phyloP scores from a whole-genome alignment of 2,797 vertebrate genomes.

The Atherinosoma microstoma region DNA sequence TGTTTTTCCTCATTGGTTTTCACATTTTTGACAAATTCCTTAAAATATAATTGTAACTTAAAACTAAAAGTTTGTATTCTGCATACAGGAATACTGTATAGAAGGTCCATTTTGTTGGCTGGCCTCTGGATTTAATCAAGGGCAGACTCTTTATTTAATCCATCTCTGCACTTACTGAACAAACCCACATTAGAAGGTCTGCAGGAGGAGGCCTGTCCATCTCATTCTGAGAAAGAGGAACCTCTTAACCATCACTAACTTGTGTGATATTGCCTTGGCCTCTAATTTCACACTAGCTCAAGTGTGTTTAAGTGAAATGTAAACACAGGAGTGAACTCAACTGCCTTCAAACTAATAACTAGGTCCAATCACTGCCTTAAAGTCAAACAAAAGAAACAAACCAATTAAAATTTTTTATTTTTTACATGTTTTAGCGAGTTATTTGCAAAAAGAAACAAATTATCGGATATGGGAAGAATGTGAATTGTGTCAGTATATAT shows the following conservation, averaged over 20 bases:
- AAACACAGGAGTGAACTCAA: conserved; percentile 4
- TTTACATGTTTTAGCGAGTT: not conserved
- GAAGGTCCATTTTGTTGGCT: no score
- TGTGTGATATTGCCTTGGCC: conserved; percentile 10
- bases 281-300: conserved; percentile 2
- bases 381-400: not conserved
- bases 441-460: not conserved
- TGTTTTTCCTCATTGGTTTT: not conserved
- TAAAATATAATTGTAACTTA: not conserved
- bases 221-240: not conserved
- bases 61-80: not conserved
- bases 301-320: conserved; percentile 6
- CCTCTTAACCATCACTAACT: conserved; percentile 1
- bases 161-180: not conserved
- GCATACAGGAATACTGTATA: no score
- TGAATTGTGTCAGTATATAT: not conserved
- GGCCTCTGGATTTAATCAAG: not conserved
- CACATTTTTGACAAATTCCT: not conserved
- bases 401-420: not conserved
- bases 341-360: not conserved
- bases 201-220: conserved; percentile 1
- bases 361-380: not conserved
- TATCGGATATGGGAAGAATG: not conserved
- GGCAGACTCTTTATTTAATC: not conserved
- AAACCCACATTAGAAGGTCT: not conserved